phyloP scores from a whole-genome alignment of 2,888 invertebrate genomes.

The Conistra vaccinii region DNA sequence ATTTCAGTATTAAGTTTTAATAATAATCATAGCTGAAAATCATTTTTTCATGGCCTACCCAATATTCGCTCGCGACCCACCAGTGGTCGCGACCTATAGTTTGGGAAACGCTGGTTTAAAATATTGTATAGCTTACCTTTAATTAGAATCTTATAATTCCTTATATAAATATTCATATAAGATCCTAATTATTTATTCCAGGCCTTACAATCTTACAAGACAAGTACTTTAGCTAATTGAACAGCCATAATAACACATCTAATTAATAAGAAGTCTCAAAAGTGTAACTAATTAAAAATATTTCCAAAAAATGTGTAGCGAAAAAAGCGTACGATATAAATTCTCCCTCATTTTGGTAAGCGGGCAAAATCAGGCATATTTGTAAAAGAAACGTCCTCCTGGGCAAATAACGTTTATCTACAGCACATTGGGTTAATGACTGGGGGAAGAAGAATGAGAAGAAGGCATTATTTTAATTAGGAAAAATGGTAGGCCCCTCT shows the following conservation, averaged over 20 bases:
- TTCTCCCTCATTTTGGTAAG: slow-evolving; percentile 81
- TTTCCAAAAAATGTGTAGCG: slow-evolving; percentile 73
- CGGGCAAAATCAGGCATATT: slow-evolving; percentile 84
- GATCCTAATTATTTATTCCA: slow-evolving; percentile 40
- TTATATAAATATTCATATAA: slow-evolving; percentile 32
- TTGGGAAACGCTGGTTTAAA: no score
- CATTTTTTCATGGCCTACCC: no score
- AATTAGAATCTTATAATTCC: slow-evolving; percentile 30
- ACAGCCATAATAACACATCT: slow-evolving; percentile 54
- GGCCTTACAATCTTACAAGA: slow-evolving; percentile 31
- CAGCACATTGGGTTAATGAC: slow-evolving; percentile 89
- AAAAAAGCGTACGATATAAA: slow-evolving; percentile 78
- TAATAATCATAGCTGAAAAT: no score
- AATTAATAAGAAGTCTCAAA: slow-evolving; percentile 76
- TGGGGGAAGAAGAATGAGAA: slow-evolving; percentile 85
- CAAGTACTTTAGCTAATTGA: slow-evolving; percentile 45
- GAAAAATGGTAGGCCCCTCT: slow-evolving; percentile 82
- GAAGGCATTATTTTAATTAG: slow-evolving; percentile 90
- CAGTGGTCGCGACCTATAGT: no score
- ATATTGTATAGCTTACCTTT: neutral
- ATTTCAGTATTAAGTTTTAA: no score
- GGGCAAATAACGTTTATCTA: slow-evolving; percentile 87
- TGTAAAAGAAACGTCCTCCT: slow-evolving; percentile 82
- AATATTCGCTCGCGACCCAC: no score
- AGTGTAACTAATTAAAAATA: slow-evolving; percentile 79